These are phyloP conservation scores for Ceratina calcarata DNA, from an alignment of 1,140 invertebrate genomes.

Conservation along the genomic window DNA sequence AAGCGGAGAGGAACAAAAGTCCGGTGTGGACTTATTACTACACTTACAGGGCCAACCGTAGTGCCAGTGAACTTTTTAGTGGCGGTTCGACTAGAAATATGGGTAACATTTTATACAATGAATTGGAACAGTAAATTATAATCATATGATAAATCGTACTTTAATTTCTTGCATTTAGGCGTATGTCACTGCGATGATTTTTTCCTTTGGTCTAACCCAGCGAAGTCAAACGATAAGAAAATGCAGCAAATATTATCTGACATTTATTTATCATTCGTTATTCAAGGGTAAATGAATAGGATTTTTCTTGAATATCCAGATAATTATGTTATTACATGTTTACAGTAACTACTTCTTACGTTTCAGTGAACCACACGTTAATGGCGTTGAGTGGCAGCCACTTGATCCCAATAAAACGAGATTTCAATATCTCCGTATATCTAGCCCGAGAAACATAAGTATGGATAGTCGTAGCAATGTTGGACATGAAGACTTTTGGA, in stretches of 20 bases:
- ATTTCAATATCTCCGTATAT: conserved; percentile 80
- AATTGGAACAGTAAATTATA: no score
- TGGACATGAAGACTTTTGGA: no score
- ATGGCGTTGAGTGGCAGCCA: conserved; percentile 66
- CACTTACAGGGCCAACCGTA: neutral
- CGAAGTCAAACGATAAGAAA: conserved; percentile 70
- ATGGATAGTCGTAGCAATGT: conserved; percentile 65
- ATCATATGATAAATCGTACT: no score
- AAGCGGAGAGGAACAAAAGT: neutral
- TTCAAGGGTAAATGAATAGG: conserved; percentile 78
- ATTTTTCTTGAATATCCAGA: neutral
- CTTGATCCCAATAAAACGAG: conserved; percentile 70
- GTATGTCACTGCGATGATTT: conserved; percentile 82
- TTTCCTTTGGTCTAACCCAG: conserved; percentile 68
- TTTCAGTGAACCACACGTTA: conserved; percentile 68
- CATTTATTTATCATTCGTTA: conserved; percentile 80
- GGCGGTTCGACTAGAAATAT: no score
- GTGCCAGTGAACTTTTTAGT: conserved; percentile 11
- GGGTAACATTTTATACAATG: conserved; percentile 74
- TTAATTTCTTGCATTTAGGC: conserved; percentile 68
- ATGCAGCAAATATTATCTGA: conserved; percentile 80
- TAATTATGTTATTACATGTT: neutral
- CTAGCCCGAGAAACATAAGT: conserved; percentile 71
- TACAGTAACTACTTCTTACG: neutral
- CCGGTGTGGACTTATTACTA: conserved; percentile 24